Percentiles rank a stretch among this genome's conserved stretches.
Conservation (phyloP, 1,140 invertebrate genomes). For the Musca domestica region DNA sequence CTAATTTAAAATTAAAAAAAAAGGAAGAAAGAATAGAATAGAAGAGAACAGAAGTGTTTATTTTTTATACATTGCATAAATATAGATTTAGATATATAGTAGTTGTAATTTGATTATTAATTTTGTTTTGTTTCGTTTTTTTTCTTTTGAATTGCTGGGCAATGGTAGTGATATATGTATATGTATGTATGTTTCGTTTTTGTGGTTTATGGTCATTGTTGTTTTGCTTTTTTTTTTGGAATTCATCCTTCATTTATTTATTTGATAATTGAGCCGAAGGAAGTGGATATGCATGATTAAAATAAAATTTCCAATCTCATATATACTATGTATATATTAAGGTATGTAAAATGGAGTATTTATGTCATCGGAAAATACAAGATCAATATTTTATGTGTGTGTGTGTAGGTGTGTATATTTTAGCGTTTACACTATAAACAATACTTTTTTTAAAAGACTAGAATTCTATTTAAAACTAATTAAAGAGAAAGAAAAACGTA, state of each 20-base stretch:
- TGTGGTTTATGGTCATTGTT: background rate
- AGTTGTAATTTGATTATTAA: background rate
- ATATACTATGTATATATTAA: too few relatives aligned
- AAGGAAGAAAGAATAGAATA: too few relatives aligned
- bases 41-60: background rate
- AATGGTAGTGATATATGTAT: slow-evolving; percentile 4
- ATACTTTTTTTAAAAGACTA: too few relatives aligned
- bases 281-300: slow-evolving; percentile 11
- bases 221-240: background rate
- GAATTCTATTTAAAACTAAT: too few relatives aligned
- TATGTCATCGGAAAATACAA: too few relatives aligned
- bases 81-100: background rate
- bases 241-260: too few relatives aligned
- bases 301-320: background rate
- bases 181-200: background rate
- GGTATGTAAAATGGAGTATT: too few relatives aligned
- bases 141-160: slow-evolving; percentile 1
- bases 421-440: too few relatives aligned
- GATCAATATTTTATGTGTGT: too few relatives aligned
- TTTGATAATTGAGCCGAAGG: background rate
- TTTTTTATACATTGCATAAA: background rate
- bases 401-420: too few relatives aligned
- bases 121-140: background rate
- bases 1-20: slow-evolving; percentile 13
- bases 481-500: too few relatives aligned